Evolutionary conservation across 1,140 invertebrate species (phyloP), one percentile per base, ranked within the genome.

Genomic region (Chrysoperla carnea): DNA sequence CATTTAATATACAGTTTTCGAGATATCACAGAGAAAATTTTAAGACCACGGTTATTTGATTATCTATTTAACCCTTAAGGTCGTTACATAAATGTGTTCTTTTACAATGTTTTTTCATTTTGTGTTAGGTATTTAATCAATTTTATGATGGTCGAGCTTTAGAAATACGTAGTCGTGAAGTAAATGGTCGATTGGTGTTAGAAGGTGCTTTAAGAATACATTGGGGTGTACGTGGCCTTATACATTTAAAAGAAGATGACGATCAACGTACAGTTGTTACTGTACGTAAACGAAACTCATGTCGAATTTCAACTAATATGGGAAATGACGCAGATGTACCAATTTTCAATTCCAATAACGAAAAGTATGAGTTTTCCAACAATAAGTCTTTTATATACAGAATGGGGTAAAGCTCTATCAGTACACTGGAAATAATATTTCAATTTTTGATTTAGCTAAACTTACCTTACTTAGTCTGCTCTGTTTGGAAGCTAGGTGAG

Each of bases 231-330:
- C 70, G 77, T 29, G 80, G 81, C 41, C 75, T 84, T 2, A 89
- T 90, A 50, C 82, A 86, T 60, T 62, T 90, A 6, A 84, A 87
- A 61, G 83, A 89, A 61, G 83, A 87, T 58, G 84, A 87, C 59
- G 82, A 89, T 63, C 79, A 87, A 48, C 62, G 81, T 37, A 80
- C 76, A 3, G 75, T 82, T 29, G 72, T 81, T 7, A 76, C 73
- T 12, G 73, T 80, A 11, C 63, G 77, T 36, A 76, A 81, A 51
- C 63, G 76, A 46, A 81, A 81, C 59, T 81, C 77, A 0, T 77
- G 68, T 40, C 64, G 77, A 40, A 60, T 52, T 23, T 50, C 48
- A 31, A 48, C 52, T 12, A 51, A 50, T 39, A 47, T 53, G 7
- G 57, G 59, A 44, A 55, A 50, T 45, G 59, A 61, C 39, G 52